These are phyloP conservation scores for Sebastolobus altivelis DNA, from an alignment of 2,797 vertebrate species.

Conservation along the genomic window DNA sequence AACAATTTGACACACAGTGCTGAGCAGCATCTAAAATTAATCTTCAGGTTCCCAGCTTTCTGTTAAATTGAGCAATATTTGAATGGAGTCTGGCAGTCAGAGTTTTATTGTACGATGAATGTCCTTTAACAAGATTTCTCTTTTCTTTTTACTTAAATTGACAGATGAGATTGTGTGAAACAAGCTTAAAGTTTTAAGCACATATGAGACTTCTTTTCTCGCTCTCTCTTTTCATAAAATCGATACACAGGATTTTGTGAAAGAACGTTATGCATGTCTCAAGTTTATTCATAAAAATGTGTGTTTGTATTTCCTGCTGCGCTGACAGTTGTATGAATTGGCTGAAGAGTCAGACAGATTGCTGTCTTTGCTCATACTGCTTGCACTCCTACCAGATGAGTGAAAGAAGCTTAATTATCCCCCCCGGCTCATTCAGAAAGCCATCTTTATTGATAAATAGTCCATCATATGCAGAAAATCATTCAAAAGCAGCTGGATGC, in stretches of 20 bases:
- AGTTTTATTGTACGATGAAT: no score
- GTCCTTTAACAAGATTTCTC: no score
- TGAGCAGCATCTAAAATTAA: no score
- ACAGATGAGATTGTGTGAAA: not conserved
- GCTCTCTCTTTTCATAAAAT: not conserved
- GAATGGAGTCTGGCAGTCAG: no score
- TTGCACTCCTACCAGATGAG: not conserved
- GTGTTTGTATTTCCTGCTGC: not conserved
- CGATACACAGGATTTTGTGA: not conserved
- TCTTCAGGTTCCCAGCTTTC: no score
- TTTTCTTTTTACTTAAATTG: not conserved
- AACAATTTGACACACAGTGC: no score
- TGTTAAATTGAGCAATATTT: no score
- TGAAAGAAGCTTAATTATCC: constrained; percentile 29
- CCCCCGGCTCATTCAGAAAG: not conserved
- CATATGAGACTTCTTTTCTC: not conserved
- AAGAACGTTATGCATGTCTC: not conserved
- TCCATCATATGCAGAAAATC: not conserved
- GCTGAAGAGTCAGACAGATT: not conserved
- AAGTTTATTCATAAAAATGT: not conserved
- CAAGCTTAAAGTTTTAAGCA: not conserved
- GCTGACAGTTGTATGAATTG: not conserved
- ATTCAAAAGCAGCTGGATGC: not conserved
- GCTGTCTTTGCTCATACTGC: constrained; percentile 5
- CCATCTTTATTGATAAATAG: constrained; percentile 24